These are phyloP conservation scores for Macrosoma leucophasiata DNA, from an alignment of 2,888 invertebrate genomes.

Conservation along the genomic window DNA sequence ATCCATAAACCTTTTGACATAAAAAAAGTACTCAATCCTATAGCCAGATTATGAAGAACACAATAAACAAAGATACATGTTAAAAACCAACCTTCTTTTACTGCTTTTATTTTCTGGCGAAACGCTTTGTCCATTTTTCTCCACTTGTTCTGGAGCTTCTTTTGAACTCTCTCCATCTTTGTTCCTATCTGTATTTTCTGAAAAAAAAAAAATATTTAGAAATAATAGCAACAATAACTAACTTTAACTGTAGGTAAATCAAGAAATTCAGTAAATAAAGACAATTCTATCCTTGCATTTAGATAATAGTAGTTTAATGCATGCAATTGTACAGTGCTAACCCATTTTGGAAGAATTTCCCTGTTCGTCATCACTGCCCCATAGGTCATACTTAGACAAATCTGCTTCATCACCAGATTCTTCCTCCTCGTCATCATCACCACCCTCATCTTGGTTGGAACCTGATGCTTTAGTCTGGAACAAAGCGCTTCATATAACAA, in stretches of 20 bases:
- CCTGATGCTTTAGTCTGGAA: constrained; percentile 56
- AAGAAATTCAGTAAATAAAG: too few relatives aligned
- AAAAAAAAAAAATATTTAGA: constrained; percentile 17
- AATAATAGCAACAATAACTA: constrained; percentile 21
- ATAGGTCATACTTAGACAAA: constrained; percentile 86
- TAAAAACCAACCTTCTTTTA: constrained; percentile 50
- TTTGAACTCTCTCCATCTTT: constrained; percentile 47
- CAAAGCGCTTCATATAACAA: constrained; percentile 37
- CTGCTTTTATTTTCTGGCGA: constrained; percentile 42
- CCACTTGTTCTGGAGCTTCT: constrained; percentile 34
- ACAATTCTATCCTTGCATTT: too few relatives aligned
- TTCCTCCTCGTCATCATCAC: constrained; percentile 76
- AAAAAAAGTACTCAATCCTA: too few relatives aligned
- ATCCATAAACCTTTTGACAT: too few relatives aligned
- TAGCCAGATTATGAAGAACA: too few relatives aligned
- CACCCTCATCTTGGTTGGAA: constrained; percentile 56
- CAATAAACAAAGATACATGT: too few relatives aligned
- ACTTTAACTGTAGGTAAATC: too few relatives aligned
- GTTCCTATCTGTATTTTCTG: constrained; percentile 44
- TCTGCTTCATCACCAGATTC: constrained; percentile 80
- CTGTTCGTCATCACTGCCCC: constrained; percentile 79
- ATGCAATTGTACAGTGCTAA: too few relatives aligned
- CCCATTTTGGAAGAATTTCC: constrained; percentile 49
- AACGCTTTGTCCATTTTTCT: constrained; percentile 45
- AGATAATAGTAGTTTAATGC: too few relatives aligned